phyloP scores from a whole-genome alignment of 2,797 vertebrate genomes.

The Notamacropus eugenii region DNA sequence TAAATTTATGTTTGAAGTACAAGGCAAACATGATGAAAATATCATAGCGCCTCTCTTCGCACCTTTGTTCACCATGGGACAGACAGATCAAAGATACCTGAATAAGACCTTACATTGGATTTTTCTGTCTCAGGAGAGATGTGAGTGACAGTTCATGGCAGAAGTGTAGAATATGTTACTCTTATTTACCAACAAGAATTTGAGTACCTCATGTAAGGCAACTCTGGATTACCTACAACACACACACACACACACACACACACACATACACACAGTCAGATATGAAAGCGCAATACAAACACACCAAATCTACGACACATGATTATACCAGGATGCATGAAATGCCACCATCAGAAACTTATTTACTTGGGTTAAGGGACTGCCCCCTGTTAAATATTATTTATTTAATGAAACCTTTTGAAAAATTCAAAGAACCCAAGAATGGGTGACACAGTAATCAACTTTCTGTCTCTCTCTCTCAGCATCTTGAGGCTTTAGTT shows the following conservation, averaged over 20 bases:
- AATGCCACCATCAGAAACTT: neutral
- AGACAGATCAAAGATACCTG: conserved; percentile 13
- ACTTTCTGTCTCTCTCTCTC: neutral
- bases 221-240: neutral
- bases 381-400: no score
- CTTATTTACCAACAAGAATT: neutral
- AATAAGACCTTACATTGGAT: neutral
- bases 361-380: neutral
- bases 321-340: neutral
- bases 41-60: conserved; percentile 36
- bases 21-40: conserved; percentile 57
- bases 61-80: conserved; percentile 44
- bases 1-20: conserved; percentile 71
- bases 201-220: neutral
- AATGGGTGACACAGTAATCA: neutral
- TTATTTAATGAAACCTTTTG: neutral
- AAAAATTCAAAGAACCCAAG: neutral
- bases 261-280: no score
- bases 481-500: neutral
- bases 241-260: no score
- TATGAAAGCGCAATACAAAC: neutral
- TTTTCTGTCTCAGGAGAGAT: conserved; percentile 6
- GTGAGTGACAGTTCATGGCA: conserved; percentile 32
- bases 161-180: conserved; percentile 1
- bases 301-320: neutral